phyloP scores from a whole-genome alignment of 1,140 invertebrate species.

The Hypsibius dujardini region DNA sequence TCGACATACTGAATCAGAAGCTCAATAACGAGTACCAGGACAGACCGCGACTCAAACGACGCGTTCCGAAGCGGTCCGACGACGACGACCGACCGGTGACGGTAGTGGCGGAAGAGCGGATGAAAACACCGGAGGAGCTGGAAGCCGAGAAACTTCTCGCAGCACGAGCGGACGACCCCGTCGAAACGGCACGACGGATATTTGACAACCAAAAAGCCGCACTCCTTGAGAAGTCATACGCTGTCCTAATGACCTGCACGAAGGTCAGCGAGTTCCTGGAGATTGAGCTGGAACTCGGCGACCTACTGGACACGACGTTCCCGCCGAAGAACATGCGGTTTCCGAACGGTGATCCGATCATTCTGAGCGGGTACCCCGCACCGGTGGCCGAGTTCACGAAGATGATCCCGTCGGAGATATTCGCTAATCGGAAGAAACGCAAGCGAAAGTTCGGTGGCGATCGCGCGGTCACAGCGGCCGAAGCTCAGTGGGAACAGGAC shows the following conservation, averaged over 20 bases:
- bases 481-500: too few species aligned
- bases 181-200: not conserved
- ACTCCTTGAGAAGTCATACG: not conserved
- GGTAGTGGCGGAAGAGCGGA: not conserved
- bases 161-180: not conserved
- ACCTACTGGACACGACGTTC: not conserved
- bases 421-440: not conserved
- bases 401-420: not conserved
- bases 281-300: not conserved
- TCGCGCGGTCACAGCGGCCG: not conserved
- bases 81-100: not conserved
- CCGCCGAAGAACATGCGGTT: conserved; percentile 3
- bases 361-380: conserved; percentile 4
- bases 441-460: not conserved
- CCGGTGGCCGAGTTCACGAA: not conserved
- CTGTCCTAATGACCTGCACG: not conserved
- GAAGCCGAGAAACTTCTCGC: conserved; percentile 2
- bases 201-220: conserved; percentile 12
- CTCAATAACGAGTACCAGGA: not conserved
- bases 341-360: conserved; percentile 13
- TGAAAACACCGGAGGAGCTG: not conserved
- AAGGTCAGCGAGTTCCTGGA: not conserved
- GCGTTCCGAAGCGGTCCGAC: not conserved
- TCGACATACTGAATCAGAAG: not conserved
- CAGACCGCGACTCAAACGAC: not conserved